Evolutionary conservation across 2,797 vertebrate species (phyloP).

Genomic region (Rallus crepitans): DNA sequence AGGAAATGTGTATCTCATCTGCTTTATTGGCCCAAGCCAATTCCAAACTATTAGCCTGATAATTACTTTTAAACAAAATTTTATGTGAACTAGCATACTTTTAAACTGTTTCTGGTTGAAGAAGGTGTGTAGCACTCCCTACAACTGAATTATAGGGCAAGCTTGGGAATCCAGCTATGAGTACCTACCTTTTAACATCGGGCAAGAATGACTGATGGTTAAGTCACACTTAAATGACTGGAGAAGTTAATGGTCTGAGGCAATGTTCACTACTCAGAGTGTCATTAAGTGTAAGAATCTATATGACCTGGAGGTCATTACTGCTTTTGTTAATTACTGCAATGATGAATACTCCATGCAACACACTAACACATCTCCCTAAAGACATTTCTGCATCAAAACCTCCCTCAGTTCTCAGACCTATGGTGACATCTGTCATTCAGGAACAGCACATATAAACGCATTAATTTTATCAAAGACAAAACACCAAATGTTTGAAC

Average conservation of each 20-base stretch:
- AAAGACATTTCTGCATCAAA: slow-evolving; percentile 5
- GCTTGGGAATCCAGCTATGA: not conserved
- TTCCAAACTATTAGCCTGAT: not conserved
- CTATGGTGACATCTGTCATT: not conserved
- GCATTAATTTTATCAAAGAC: not conserved
- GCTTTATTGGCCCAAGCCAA: not conserved
- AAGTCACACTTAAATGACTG: not conserved
- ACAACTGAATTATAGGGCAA: not conserved
- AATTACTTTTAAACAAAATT: not conserved
- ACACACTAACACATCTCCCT: not conserved
- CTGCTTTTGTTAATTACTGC: slow-evolving; percentile 24
- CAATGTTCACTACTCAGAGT: not conserved
- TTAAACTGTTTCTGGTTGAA: not conserved
- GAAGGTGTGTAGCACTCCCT: not conserved
- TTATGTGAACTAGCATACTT: not conserved
- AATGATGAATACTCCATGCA: not conserved
- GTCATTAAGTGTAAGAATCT: slow-evolving; percentile 30
- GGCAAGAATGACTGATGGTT: not conserved
- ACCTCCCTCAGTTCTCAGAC: not conserved
- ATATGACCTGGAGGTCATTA: slow-evolving; percentile 31
- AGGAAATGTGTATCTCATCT: not conserved
- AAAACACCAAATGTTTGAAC: not conserved
- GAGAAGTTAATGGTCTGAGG: slow-evolving; percentile 15
- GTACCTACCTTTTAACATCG: not conserved
- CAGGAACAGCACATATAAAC: not conserved